phyloP scores from a whole-genome alignment of 2,888 invertebrate genomes.

The Pantelozetes paolii region DNA sequence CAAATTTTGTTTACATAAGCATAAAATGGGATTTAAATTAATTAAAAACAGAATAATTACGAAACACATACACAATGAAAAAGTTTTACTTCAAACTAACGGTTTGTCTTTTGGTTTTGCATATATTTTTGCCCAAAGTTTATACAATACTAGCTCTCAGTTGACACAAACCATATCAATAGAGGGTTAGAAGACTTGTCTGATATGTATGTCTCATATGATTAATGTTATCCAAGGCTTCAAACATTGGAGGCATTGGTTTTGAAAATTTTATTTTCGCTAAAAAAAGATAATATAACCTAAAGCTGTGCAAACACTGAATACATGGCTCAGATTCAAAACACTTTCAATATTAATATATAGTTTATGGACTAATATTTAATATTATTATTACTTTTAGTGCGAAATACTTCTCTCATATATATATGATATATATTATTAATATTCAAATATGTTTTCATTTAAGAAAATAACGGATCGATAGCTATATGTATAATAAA shows the following conservation, averaged over 20 bases:
- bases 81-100: background rate
- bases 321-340: background rate
- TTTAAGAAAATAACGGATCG: conserved; percentile 1
- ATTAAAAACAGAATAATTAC: conserved; percentile 32
- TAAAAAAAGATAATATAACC: background rate
- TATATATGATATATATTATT: too few species aligned
- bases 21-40: conserved; percentile 35
- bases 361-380: background rate
- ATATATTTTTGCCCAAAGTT: background rate
- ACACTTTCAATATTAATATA: background rate
- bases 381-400: background rate
- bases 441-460: background rate
- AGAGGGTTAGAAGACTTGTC: background rate
- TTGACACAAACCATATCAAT: conserved; percentile 6
- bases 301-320: conserved; percentile 3
- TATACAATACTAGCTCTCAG: background rate
- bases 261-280: background rate
- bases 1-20: conserved; percentile 32
- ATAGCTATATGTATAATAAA: background rate
- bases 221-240: background rate
- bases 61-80: background rate
- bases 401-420: background rate
- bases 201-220: too few species aligned
- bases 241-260: background rate
- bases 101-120: background rate